Conservation (phyloP, 1,140 invertebrate genomes). For the Hypothenemus hampei region DNA sequence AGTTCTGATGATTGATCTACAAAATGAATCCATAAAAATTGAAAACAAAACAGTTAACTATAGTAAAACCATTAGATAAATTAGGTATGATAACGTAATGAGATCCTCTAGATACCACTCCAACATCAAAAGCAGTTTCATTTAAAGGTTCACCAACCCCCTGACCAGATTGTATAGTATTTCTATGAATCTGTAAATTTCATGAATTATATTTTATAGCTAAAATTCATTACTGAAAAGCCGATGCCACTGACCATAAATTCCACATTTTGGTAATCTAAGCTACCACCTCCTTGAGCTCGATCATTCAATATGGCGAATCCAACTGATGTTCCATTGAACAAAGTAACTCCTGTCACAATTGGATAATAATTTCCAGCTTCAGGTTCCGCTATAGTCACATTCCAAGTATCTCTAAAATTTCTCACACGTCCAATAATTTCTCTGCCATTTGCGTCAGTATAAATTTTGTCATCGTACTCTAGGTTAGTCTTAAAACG, state of each 20-base stretch:
- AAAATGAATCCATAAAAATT: too few relatives aligned
- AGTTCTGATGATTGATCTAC: slow-evolving; percentile 5
- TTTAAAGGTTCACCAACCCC: slow-evolving; percentile 86
- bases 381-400: slow-evolving; percentile 59
- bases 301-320: slow-evolving; percentile 67
- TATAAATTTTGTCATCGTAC: slow-evolving; percentile 55
- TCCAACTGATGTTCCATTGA: slow-evolving; percentile 44
- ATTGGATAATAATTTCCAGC: slow-evolving; percentile 91
- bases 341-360: slow-evolving; percentile 63
- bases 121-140: slow-evolving; percentile 62
- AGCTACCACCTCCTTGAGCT: slow-evolving; percentile 76
- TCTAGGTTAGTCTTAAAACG: slow-evolving; percentile 43
- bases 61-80: too few relatives aligned
- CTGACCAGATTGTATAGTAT: slow-evolving; percentile 78
- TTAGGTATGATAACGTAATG: slow-evolving; percentile 49
- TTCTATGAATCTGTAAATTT: slow-evolving; percentile 72
- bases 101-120: slow-evolving; percentile 65
- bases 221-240: slow-evolving; percentile 54
- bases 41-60: too few relatives aligned
- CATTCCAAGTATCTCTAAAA: slow-evolving; percentile 67
- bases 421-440: slow-evolving; percentile 60
- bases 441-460: slow-evolving; percentile 67
- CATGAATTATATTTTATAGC: neutral
- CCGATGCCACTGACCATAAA: slow-evolving; percentile 64
- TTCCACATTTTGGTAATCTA: slow-evolving; percentile 66